Base-by-base conservation (phyloP, 2,888 invertebrate species). In the Perizoma affinitatum region DNA sequence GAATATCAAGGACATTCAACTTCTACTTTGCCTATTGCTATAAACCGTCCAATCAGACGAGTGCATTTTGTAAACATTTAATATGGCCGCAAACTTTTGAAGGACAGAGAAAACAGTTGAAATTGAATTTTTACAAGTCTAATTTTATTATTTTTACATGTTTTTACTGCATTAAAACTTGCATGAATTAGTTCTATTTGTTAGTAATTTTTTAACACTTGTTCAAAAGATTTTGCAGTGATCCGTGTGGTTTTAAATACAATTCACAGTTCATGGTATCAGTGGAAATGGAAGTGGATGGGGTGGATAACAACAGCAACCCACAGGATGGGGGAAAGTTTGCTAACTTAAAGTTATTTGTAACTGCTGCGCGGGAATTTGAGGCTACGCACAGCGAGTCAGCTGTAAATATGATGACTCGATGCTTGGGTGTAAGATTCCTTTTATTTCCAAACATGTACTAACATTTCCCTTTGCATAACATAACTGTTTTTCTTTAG, bases 261-360 rank as follows among this genome's bases (percentile, higher is more conserved):
- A 22, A 22, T 22, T 22, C 22, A 22, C 2, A 6, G 48, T 66
- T 60, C 40, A 60, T 63, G 44, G 61, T 63, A 61, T 53, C 4
- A 54, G 68, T 74, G 63, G 75, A 72, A 55, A 90, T 91, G 91
- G 91, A 91, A 79, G 87, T 91, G 7, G 91, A 91, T 68, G 82
- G 82, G 47, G 77, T 72, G 4, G 90, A 90, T 65, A 82, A 68
- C 72, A 80, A 70, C 54, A 79, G 69, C 66, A 90, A 82, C 70
- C 65, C 78, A 58, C 69, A 80, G 5, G 91, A 91, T 56, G 80
- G 79, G 60, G 84, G 87, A 61, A 92, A 92, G 69, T 92, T 88
- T 78, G 71, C 76, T 9, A 83, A 92, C 73, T 84, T 94, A 76
- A 93, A 93, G 74, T 88, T 90, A 54, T 94, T 94, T 76, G 93